Percentiles rank a stretch among this genome's conserved stretches.
Evolutionary conservation across 2,888 invertebrate species (phyloP).

Genomic region (Cephonodes hylas): DNA sequence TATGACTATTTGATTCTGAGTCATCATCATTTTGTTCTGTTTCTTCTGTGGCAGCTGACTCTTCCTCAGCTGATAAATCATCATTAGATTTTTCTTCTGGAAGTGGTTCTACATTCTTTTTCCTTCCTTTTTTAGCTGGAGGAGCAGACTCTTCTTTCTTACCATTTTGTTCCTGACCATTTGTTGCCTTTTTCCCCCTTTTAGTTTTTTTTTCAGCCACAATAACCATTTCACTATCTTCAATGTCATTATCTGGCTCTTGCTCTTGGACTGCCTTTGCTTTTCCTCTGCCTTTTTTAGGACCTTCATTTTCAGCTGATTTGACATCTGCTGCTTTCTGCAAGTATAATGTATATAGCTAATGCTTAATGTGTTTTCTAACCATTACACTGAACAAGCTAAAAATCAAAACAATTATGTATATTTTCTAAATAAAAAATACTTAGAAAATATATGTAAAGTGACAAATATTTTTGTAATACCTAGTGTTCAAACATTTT

Average conservation of each 20-base stretch:
- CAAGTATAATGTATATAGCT: conserved; percentile 25
- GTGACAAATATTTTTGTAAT: neutral
- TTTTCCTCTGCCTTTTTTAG: conserved; percentile 67
- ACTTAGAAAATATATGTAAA: neutral
- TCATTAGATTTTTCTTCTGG: conserved; percentile 46
- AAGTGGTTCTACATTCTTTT: conserved; percentile 49
- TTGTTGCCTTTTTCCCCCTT: conserved; percentile 56
- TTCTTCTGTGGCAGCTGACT: conserved; percentile 40
- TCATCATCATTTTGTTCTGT: conserved; percentile 46
- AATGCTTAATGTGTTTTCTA: neutral
- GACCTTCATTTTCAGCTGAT: conserved; percentile 53
- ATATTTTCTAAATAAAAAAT: no score
- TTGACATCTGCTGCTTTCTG: conserved; percentile 69
- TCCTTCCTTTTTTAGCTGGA: conserved; percentile 60
- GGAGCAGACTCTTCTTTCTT: conserved; percentile 46
- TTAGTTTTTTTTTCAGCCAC: conserved; percentile 49
- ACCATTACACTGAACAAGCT: neutral
- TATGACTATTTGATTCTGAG: conserved; percentile 51
- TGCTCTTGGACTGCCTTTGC: conserved; percentile 49
- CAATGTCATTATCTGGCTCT: conserved; percentile 36
- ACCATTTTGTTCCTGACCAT: conserved; percentile 43
- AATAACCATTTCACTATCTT: conserved; percentile 30
- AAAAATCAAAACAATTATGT: neutral
- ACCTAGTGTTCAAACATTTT: neutral
- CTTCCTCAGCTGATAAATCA: conserved; percentile 54